Evolutionary conservation across 2,888 invertebrate species (phyloP), one percentile per base, ranked within the genome.

Genomic region (Xestia sexstrigata): DNA sequence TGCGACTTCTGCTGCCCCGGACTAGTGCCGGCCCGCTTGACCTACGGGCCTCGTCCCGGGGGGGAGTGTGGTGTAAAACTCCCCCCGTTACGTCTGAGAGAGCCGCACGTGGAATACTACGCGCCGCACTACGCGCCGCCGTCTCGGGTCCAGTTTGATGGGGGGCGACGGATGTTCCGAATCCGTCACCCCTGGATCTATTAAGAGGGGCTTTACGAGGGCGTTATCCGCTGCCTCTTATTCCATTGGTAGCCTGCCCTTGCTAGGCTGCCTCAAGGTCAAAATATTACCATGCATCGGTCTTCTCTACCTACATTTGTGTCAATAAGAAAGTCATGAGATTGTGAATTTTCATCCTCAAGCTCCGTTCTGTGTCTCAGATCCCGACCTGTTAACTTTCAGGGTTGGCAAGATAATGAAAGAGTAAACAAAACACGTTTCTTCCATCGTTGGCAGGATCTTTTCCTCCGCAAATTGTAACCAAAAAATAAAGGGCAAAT

Each of bases 401-500:
- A 52, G 8, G 30, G 30, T 20, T 9, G 20, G 2, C 4, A 45
- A 45, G 35, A 17, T 26, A 42, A 49, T 13, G 35, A 6, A 6
- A n/a, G 11, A 60, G 42, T n/a, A 47, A 58, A 58, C n/a, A 23
- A 49, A 69, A 39, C 20, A 60, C 20, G 49, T 73, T 63, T 49
- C 5, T 47, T 62, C 26, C 20, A 35, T 39, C 58, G 45, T 66
- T 47, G 45, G 15, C 15, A 47, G 23, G 11, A 30, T 39, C 49
- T n/a, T 15, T 45, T 52, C 30, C 20, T 82, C 15, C 9, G 26
- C 52, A 83, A 60, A 60, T 68, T 65, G 78, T 35, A 45, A 55
- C 47, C 65, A 55, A 66, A 81, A 62, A 69, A 65, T 60, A 82
- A 74, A 83, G n/a, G 58, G 11, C 35, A 67, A 67, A 79, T 83